Evolutionary conservation across 64 coral and sea anemone species (phyloP).

Genomic region (Acropora tenuis): DNA sequence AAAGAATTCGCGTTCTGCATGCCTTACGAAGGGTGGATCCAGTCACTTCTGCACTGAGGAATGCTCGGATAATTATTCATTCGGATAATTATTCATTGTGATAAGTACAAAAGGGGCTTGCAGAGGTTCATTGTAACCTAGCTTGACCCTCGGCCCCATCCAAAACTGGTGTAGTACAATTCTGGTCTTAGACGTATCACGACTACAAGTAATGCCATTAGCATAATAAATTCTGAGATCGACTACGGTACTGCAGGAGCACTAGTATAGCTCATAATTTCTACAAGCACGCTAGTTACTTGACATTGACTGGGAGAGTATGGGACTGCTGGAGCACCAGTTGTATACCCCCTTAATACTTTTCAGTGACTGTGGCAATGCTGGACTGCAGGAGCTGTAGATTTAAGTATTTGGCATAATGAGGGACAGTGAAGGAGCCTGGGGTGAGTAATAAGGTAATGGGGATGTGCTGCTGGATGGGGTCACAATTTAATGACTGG

Average conservation of each 20-base stretch:
- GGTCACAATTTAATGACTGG: background rate
- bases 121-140: constrained; percentile 5
- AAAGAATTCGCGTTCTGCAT: background rate
- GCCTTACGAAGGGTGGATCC: background rate
- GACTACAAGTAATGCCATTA: background rate
- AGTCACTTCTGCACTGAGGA: constrained; percentile 2
- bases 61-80: background rate
- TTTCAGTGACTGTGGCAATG: constrained; percentile 16
- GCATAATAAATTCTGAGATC: constrained; percentile 22
- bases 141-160: constrained; percentile 17
- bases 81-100: background rate
- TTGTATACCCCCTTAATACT: constrained; percentile 26
- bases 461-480: background rate
- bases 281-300: too few species aligned
- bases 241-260: constrained; percentile 12
- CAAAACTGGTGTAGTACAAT: constrained; percentile 26
- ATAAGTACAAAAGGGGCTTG: constrained; percentile 8
- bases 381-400: constrained; percentile 24
- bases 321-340: constrained; percentile 15
- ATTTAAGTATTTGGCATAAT: constrained; percentile 26
- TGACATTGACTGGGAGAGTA: background rate
- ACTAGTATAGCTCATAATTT: constrained; percentile 5
- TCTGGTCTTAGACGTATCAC: constrained; percentile 27
- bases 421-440: constrained; percentile 13
- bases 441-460: background rate